Conservation (phyloP, 1,140 invertebrate species). For the Cyrtorhinus lividipennis region DNA sequence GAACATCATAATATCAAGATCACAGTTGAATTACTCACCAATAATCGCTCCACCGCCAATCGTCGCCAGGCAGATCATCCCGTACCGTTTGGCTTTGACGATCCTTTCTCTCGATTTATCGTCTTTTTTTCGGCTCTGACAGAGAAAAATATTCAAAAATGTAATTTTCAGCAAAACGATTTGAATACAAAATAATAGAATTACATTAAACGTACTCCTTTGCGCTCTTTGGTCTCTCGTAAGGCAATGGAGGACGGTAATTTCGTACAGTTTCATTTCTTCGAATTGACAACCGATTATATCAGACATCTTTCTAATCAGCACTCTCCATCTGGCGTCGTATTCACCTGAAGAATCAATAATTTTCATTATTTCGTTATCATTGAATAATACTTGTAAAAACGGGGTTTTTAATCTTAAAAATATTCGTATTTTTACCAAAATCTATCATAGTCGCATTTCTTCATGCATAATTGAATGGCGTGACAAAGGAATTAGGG, state of each 20-base stretch:
- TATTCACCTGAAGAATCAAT: slow-evolving; percentile 46
- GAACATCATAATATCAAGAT: no score
- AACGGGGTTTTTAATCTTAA: no score
- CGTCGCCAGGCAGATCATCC: slow-evolving; percentile 47
- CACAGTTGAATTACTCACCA: slow-evolving; percentile 33
- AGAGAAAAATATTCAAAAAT: not conserved
- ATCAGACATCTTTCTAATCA: slow-evolving; percentile 40
- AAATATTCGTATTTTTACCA: no score
- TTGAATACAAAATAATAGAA: slow-evolving; percentile 3
- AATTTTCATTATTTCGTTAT: no score
- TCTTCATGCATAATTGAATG: no score
- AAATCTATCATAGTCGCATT: no score
- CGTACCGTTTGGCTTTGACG: slow-evolving; percentile 45
- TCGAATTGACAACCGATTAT: slow-evolving; percentile 38
- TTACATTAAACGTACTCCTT: slow-evolving; percentile 28
- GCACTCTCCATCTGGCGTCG: slow-evolving; percentile 45
- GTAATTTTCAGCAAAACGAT: not conserved
- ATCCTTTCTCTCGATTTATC: slow-evolving; percentile 35
- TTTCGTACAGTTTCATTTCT: slow-evolving; percentile 37
- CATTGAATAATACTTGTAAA: no score
- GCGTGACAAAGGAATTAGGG: no score
- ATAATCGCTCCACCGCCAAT: slow-evolving; percentile 48
- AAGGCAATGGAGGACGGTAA: slow-evolving; percentile 32
- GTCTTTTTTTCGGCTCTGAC: slow-evolving; percentile 34
- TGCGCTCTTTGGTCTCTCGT: slow-evolving; percentile 28